A percentile compares a stretch with the other conserved stretches of the same genome.
Conservation (phyloP, 2,888 invertebrate species). For the Suillia variegata region DNA sequence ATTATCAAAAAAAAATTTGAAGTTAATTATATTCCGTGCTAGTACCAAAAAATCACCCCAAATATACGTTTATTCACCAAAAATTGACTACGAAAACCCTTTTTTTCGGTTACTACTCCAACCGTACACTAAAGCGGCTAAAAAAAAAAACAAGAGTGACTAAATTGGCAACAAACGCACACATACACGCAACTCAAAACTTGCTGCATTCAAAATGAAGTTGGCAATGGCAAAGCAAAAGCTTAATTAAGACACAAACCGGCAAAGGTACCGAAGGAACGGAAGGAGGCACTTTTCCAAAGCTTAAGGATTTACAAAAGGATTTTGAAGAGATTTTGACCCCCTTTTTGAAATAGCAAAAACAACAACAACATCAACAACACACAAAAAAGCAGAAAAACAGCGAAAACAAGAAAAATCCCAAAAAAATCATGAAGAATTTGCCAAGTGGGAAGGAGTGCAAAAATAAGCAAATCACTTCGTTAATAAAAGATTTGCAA, state of each 20-base stretch:
- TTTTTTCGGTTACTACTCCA: too few relatives aligned
- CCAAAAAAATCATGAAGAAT: neutral
- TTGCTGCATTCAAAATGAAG: neutral
- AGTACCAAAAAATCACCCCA: too few relatives aligned
- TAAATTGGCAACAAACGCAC: neutral
- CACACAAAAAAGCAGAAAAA: neutral
- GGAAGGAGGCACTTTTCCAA: neutral
- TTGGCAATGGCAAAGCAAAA: neutral
- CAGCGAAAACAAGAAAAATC: neutral
- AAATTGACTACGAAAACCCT: too few relatives aligned
- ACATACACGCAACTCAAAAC: neutral
- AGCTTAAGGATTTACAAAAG: conserved; percentile 5
- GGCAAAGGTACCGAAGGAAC: conserved; percentile 4
- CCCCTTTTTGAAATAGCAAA: neutral
- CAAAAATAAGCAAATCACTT: conserved; percentile 1
- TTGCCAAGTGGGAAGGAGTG: neutral
- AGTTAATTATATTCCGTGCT: too few relatives aligned
- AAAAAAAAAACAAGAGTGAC: too few relatives aligned
- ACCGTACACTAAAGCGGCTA: too few relatives aligned
- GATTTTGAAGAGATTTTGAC: neutral
- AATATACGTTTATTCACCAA: too few relatives aligned
- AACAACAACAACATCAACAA: neutral
- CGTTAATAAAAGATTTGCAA: conserved; percentile 2
- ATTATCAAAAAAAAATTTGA: too few relatives aligned
- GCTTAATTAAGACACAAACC: conserved; percentile 6